phyloP scores from a whole-genome alignment of 1,140 invertebrate species.

The Venturia canescens region DNA sequence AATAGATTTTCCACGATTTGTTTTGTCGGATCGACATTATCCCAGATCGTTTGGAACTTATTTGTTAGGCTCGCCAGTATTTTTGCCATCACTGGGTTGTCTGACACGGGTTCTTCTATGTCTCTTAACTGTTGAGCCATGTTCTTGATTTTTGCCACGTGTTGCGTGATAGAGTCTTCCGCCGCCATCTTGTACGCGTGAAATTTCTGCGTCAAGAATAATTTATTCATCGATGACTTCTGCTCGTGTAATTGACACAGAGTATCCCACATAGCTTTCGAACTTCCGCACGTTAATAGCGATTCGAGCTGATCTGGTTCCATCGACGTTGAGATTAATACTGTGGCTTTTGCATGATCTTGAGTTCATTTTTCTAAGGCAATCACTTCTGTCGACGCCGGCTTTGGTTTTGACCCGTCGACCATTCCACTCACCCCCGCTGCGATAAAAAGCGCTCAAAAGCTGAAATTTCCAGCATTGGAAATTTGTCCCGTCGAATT shows the following conservation, averaged over 20 bases:
- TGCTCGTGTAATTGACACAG: constrained; percentile 19
- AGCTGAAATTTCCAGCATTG: constrained; percentile 44
- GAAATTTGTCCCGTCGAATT: constrained; percentile 39
- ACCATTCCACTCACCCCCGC: constrained; percentile 25
- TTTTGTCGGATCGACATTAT: constrained; percentile 30
- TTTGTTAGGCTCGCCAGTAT: constrained; percentile 44
- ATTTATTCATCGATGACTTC: constrained; percentile 36
- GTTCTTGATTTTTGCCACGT: constrained; percentile 47
- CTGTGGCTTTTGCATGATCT: constrained; percentile 39
- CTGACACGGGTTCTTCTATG: constrained; percentile 36
- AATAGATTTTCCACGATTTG: constrained; percentile 44
- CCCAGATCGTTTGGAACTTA: constrained; percentile 44
- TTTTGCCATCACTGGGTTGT: constrained; percentile 47
- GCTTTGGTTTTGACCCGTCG: constrained; percentile 23
- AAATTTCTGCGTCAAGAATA: constrained; percentile 46
- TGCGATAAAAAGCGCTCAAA: constrained; percentile 33
- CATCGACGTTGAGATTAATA: constrained; percentile 38
- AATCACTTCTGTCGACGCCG: background rate
- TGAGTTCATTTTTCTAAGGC: constrained; percentile 19
- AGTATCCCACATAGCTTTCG: constrained; percentile 34
- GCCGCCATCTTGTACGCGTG: constrained; percentile 47
- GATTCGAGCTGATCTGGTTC: constrained; percentile 16
- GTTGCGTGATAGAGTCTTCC: constrained; percentile 47
- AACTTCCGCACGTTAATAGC: constrained; percentile 34
- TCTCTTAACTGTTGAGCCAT: constrained; percentile 47